Conservation (phyloP, 2,113 vertebrate genomes). For the Microtus ochrogaster region DNA sequence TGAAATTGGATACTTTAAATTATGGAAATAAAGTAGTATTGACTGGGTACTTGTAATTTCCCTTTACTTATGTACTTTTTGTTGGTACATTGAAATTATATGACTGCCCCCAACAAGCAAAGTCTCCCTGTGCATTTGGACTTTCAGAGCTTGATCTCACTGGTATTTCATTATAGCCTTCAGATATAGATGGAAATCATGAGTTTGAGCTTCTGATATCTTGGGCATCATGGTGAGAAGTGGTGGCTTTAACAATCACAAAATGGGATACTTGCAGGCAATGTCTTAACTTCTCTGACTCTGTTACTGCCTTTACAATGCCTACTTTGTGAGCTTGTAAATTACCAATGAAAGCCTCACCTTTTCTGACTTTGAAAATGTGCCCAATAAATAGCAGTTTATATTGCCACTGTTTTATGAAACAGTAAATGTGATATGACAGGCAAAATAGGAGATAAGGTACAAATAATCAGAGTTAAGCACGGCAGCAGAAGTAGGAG, state of each 20-base stretch:
- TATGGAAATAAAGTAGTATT: neutral
- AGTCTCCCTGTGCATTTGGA: neutral
- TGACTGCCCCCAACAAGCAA: neutral
- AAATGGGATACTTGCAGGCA: neutral
- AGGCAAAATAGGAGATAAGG: neutral
- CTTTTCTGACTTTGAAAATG: neutral
- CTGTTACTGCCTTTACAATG: neutral
- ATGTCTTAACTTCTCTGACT: constrained; percentile 11
- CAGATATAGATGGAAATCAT: neutral
- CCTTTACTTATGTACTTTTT: neutral
- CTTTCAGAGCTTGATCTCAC: neutral
- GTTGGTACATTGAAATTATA: neutral
- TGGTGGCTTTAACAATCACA: neutral
- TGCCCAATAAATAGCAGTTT: neutral
- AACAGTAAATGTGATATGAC: neutral
- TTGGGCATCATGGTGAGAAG: neutral
- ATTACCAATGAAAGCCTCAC: neutral
- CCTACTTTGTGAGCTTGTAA: neutral
- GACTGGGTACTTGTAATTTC: neutral
- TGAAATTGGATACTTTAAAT: constrained; percentile 10
- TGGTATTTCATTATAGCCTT: neutral
- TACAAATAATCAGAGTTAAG: neutral
- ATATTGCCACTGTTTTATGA: neutral
- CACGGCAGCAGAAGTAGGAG: neutral
- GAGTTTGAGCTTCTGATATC: neutral